Evolutionary conservation across 2,888 invertebrate genomes (phyloP).

Genomic region (Xestia xanthographa): DNA sequence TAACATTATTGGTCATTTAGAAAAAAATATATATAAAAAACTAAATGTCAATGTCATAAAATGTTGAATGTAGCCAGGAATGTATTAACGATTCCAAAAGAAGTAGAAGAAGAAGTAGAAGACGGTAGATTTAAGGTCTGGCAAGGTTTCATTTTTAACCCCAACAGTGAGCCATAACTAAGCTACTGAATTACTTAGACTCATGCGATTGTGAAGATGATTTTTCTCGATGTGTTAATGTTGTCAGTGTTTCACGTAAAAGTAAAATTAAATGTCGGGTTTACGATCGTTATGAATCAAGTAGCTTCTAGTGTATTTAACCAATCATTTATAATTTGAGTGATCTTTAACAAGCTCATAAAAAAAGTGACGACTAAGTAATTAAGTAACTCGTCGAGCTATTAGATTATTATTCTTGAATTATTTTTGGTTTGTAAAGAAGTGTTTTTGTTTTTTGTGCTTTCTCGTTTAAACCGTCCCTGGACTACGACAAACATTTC

Average conservation of each 20-base stretch:
- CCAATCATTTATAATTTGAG: background rate
- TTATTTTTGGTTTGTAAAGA: no score
- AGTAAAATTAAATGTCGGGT: background rate
- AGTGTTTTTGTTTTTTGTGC: no score
- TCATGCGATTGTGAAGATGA: background rate
- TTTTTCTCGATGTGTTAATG: background rate
- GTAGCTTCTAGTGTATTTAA: background rate
- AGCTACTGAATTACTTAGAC: background rate
- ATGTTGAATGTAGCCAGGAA: background rate
- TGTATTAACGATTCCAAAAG: background rate
- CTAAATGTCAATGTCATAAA: no score
- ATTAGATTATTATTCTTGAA: no score
- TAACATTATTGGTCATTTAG: no score
- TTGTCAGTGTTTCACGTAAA: background rate
- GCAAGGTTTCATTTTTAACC: background rate
- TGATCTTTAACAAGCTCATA: background rate
- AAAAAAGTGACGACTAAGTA: background rate
- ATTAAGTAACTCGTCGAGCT: no score
- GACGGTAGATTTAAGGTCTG: background rate
- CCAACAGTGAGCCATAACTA: background rate
- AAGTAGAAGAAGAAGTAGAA: background rate
- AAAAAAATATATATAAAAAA: no score
- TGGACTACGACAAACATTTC: no score
- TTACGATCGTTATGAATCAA: background rate
- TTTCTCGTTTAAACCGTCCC: no score